phyloP scores from a whole-genome alignment of 2,888 invertebrate genomes.

The Lasioglossum vierecki region DNA sequence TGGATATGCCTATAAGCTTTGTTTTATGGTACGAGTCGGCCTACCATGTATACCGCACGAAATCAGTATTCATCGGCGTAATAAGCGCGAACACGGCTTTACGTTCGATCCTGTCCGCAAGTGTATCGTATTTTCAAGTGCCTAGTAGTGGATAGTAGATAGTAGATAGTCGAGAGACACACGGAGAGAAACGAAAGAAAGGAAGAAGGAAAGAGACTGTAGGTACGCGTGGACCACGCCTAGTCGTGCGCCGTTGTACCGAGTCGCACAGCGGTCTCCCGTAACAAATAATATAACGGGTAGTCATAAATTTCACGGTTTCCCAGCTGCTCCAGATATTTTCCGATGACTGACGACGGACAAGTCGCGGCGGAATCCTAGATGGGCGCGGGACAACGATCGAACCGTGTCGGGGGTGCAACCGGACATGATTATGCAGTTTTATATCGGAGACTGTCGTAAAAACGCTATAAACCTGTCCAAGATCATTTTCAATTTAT shows the following conservation, averaged over 20 bases:
- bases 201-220: conserved; percentile 56
- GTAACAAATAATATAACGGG: conserved; percentile 61
- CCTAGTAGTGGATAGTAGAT: conserved; percentile 24
- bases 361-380: conserved; percentile 6
- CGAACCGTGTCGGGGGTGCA: conserved; percentile 21
- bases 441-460: conserved; percentile 33
- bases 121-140: conserved; percentile 48
- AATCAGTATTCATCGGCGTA: background rate
- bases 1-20: background rate
- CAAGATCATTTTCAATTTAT: background rate
- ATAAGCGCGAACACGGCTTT: conserved; percentile 7
- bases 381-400: background rate
- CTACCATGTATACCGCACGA: background rate
- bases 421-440: conserved; percentile 51
- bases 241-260: conserved; percentile 67
- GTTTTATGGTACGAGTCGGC: background rate
- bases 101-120: conserved; percentile 27
- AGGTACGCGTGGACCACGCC: conserved; percentile 75
- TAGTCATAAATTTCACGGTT: conserved; percentile 49
- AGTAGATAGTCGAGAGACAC: conserved; percentile 22
- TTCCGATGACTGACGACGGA: conserved; percentile 13
- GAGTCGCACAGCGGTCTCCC: conserved; percentile 59
- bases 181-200: conserved; percentile 40
- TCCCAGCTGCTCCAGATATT: conserved; percentile 32
- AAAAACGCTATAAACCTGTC: background rate